Evolutionary conservation across 2,797 vertebrate species (phyloP).

Genomic region (Huso huso): DNA sequence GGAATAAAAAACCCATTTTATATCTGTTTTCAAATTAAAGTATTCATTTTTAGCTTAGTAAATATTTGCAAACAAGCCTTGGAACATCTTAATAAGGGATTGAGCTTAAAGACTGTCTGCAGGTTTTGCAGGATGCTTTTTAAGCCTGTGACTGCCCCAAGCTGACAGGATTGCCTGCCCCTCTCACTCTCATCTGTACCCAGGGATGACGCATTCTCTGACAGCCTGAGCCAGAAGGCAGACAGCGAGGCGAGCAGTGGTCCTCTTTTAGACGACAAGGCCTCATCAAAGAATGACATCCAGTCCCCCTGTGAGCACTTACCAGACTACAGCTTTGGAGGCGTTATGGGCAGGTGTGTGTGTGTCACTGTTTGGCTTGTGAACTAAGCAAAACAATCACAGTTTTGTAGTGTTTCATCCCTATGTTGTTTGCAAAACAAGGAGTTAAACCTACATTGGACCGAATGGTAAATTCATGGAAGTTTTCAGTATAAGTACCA

Average conservation of each 20-base stretch:
- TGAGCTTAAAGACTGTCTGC: no score
- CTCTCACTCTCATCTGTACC: conserved; percentile 21
- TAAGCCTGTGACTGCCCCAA: no score
- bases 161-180: not conserved
- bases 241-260: conserved; percentile 79
- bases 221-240: conserved; percentile 78
- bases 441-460: no score
- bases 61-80: no score
- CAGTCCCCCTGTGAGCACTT: conserved; percentile 84
- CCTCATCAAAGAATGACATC: conserved; percentile 76
- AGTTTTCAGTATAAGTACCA: no score
- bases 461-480: no score
- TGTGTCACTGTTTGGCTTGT: not conserved
- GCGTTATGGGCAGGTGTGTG: conserved; percentile 76
- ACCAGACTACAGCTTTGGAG: conserved; percentile 74
- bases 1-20: not conserved
- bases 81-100: no score
- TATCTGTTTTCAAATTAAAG: not conserved
- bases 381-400: not conserved
- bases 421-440: no score
- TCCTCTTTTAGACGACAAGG: conserved; percentile 74
- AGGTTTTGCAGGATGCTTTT: no score
- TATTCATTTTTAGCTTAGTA: no score
- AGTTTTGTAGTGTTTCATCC: no score
- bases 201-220: conserved; percentile 88